Evolutionary conservation across 2,888 invertebrate genomes (phyloP), one percentile per base, ranked within the genome.

Genomic region (Trichacis sp.): DNA sequence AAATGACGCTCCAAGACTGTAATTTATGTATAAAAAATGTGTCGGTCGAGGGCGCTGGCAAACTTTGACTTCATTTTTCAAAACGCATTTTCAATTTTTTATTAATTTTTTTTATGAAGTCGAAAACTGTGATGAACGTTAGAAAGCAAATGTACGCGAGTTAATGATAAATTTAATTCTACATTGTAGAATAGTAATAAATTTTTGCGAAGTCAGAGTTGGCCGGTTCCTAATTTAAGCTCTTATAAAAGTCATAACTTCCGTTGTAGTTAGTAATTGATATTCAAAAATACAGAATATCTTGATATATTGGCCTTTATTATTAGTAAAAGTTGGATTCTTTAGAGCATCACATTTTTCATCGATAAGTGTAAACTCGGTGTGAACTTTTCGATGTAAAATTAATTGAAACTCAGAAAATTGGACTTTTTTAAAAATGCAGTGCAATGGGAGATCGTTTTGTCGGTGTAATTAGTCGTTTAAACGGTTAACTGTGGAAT

Each of bases 11-110:
- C 59, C 52, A 63, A 70, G 70, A 70, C 69, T 74, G 73, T 72
- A 74, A 69, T 74, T 71, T 71, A 59, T 72, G 72, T 74, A 72
- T 65, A 74, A 74, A 67, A 71, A n/a, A n/a, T n/a, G 56, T 65
- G 57, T 68, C 56, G 53, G 59, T 70, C 63, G 45, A 65, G 47
- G 33, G 46, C 52, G 43, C 45, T 46, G 45, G 46, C 48, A 18
- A 49, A 53, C 56, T 46, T 63, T 62, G 47, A 43, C 18, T 42
- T 2, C 8, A 9, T 24, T 24, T 24, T 24, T 24, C 24, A 24
- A 5, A 3, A 8, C 8, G 24, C 24, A 8, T 24, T 24, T 24
- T 24, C 33, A n/a, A 6, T 6, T 6, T 33, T 33, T n/a, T 33
- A 14, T 40, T 40, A 4, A 14, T 9, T 38, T n/a, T 15, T 5